A percentile compares a stretch with the other conserved stretches of the same genome.
phyloP scores from a whole-genome alignment of 1,140 invertebrate species.

The Pseudomyrmex gracilis region DNA sequence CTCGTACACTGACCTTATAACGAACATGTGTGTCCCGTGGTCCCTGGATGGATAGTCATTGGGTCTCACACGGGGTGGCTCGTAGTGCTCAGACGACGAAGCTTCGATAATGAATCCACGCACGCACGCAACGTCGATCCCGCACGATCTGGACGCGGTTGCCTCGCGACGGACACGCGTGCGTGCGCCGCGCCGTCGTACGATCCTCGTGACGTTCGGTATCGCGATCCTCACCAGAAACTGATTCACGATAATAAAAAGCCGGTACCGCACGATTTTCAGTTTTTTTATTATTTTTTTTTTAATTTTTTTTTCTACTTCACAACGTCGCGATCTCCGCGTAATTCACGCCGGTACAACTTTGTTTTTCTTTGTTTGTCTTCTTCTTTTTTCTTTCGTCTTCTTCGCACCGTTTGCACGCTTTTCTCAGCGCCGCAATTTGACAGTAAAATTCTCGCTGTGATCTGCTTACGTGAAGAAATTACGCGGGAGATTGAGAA shows the following conservation, averaged over 20 bases:
- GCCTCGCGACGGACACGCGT: constrained; percentile 69
- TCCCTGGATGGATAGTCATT: constrained; percentile 84
- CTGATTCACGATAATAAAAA: constrained; percentile 16
- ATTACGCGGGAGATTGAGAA: constrained; percentile 6
- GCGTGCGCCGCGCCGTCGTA: constrained; percentile 65
- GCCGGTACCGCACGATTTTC: constrained; percentile 11
- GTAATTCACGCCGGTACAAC: not conserved
- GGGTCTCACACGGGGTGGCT: constrained; percentile 80
- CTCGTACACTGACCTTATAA: constrained; percentile 83
- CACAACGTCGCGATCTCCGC: constrained; percentile 39
- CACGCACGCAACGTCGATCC: constrained; percentile 62
- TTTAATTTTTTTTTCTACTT: no score
- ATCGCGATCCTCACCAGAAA: constrained; percentile 43
- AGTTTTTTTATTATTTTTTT: no score
- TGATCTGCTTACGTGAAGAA: constrained; percentile 5
- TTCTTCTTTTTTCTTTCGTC: not conserved
- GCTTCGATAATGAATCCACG: constrained; percentile 64
- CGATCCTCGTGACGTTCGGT: constrained; percentile 70
- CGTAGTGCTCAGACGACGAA: constrained; percentile 66
- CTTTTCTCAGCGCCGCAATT: constrained; percentile 29
- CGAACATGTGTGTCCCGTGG: constrained; percentile 84
- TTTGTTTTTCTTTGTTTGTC: constrained; percentile 8
- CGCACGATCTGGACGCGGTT: constrained; percentile 60
- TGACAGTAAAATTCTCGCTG: constrained; percentile 5
- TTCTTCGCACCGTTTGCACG: constrained; percentile 34